Evolutionary conservation across 1,140 invertebrate genomes (phyloP), one percentile per base, ranked within the genome.

Genomic region (Drosophila repleta): DNA sequence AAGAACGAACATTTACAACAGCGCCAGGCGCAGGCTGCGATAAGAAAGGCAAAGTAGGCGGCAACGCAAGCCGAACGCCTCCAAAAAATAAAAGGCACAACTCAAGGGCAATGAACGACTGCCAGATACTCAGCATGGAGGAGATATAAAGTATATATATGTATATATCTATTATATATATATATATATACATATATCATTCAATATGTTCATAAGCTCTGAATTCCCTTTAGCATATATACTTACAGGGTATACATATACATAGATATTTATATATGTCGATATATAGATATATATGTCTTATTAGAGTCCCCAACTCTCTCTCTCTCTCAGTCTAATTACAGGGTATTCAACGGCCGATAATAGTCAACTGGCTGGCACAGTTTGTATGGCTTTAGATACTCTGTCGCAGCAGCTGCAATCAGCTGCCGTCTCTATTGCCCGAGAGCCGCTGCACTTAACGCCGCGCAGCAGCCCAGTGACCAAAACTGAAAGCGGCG

Each of bases 31-130:
- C 63, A 61, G 61, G 7, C 63, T 32, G 55, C 64, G 61, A 79
- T 79, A 65, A 68, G 64, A 53, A 71, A 37, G 43, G 65, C 61
- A 64, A 64, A 82, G 61, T 45, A 79, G 71, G 76, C 76, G 76
- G 76, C 64, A 64, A 69, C 51, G 45, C 21, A 43, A 29, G n/a
- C 46, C 41, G 55, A 29, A 64, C 66, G 55, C 64, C 68, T 56
- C 4, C 35, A 18, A 63, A 57, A 15, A 57, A 6, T 4, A 15
- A 3, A 3, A 18, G 3, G 55, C 35, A 45, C 20, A 21, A 5
- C 1, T 18, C n/a, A 11, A 26, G 1, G 35, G 53, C 15, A 55
- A 15, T 13, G 24, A 2, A 1, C 26, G 52, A 56, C 39, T 35
- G 3, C 13, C 20, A 21, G 10, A 32, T 45, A 55, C 62, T 24